Evolutionary conservation across 2,113 vertebrate species (phyloP).

Genomic region (Oryctolagus cuniculus): DNA sequence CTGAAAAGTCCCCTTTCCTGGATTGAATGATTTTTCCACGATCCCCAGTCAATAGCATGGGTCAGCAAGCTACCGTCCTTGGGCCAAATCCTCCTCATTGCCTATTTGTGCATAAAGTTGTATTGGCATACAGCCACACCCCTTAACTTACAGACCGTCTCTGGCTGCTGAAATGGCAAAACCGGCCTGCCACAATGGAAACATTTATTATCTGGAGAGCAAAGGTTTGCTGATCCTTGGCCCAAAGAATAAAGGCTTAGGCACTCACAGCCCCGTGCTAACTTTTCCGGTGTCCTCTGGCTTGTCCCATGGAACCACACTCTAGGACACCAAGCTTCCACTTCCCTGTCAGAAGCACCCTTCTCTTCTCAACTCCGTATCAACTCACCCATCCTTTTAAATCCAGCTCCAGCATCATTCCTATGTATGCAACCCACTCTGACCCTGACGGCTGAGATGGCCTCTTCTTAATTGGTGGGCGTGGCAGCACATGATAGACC

Average conservation of each 20-base stretch:
- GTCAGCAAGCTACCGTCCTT: background rate
- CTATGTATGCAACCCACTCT: background rate
- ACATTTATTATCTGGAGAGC: background rate
- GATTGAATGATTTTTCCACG: background rate
- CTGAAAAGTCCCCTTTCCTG: background rate
- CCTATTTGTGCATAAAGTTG: background rate
- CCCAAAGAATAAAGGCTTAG: constrained; percentile 7
- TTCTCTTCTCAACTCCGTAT: background rate
- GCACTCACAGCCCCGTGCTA: background rate
- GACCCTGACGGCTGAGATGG: background rate
- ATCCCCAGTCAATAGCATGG: background rate
- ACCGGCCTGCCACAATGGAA: background rate
- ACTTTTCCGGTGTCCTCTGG: background rate
- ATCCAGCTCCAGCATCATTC: background rate
- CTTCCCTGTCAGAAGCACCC: background rate
- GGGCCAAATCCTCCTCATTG: background rate
- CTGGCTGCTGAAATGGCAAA: background rate
- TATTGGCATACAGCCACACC: fast-evolving
- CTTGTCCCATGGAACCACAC: background rate
- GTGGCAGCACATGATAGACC: background rate
- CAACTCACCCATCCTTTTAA: constrained; percentile 5
- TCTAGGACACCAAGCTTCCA: background rate
- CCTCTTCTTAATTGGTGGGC: background rate
- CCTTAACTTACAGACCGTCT: background rate
- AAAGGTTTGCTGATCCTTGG: background rate